phyloP scores from a whole-genome alignment of 1,140 invertebrate genomes.

The Medauroidea extradentata region DNA sequence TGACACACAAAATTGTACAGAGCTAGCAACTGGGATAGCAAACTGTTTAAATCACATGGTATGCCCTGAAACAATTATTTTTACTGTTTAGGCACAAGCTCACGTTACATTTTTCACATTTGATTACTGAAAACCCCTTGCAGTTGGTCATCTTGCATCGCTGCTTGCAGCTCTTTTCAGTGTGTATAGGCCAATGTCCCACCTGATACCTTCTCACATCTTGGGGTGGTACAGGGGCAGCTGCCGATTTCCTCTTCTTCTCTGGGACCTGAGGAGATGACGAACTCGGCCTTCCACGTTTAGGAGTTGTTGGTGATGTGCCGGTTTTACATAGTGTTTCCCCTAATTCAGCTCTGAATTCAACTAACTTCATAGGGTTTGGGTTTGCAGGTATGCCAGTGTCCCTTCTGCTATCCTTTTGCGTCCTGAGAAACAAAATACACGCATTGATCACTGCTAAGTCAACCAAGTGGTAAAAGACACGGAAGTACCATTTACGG shows the following conservation, averaged over 20 bases:
- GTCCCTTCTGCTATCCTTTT: slow-evolving; percentile 10
- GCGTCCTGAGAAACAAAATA: slow-evolving; percentile 18
- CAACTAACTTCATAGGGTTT: slow-evolving; percentile 31
- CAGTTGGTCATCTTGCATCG: slow-evolving; percentile 32
- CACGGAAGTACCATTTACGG: slow-evolving; percentile 41
- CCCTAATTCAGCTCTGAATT: slow-evolving; percentile 29
- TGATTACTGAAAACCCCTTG: slow-evolving; percentile 27
- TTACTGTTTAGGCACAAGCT: slow-evolving; percentile 31
- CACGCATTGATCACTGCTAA: slow-evolving; percentile 32
- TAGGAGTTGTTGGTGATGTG: neutral
- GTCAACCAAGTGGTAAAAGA: slow-evolving; percentile 46
- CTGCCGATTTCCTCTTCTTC: neutral
- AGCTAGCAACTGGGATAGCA: no score
- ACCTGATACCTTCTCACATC: neutral
- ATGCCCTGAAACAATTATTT: slow-evolving; percentile 30
- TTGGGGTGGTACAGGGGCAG: neutral
- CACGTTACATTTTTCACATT: slow-evolving; percentile 29
- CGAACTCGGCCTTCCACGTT: slow-evolving; percentile 1
- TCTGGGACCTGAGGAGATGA: neutral
- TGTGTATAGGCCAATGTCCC: neutral
- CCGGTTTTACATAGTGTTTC: neutral
- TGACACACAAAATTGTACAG: no score
- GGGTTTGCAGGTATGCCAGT: no score
- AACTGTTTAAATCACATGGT: neutral
- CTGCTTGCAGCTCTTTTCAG: slow-evolving; percentile 21